Conservation (phyloP, 2,113 vertebrate species). For the Xerus inauris region DNA sequence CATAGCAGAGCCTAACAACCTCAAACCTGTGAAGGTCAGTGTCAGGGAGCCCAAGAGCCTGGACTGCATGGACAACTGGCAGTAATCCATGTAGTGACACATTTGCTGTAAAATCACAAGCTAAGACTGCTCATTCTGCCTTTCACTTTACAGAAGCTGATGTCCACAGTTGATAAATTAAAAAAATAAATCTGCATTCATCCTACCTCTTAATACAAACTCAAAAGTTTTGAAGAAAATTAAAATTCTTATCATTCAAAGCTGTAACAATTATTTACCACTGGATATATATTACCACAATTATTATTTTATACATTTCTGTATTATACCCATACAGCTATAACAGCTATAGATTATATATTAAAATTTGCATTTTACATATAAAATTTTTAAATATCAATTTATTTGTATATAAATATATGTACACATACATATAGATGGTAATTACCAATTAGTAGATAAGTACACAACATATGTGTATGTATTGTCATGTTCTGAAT, state of each 20-base stretch:
- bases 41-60: neutral
- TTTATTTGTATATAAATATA: too few species aligned
- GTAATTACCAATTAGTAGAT: too few species aligned
- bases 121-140: conserved; percentile 27
- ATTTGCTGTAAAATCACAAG: neutral
- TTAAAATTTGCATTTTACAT: neutral
- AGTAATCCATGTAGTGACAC: neutral
- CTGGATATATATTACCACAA: neutral
- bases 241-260: neutral
- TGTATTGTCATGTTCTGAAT: neutral
- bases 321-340: neutral
- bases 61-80: neutral
- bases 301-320: neutral
- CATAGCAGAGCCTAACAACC: neutral
- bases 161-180: neutral
- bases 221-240: neutral
- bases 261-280: neutral
- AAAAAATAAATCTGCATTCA: neutral
- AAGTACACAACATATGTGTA: too few species aligned
- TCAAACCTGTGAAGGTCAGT: neutral
- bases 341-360: neutral
- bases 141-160: neutral
- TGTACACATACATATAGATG: too few species aligned
- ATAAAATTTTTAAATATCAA: too few species aligned
- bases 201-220: neutral